A percentile compares a stretch with the other conserved stretches of the same genome.
Conservation (phyloP, 2,888 invertebrate genomes). For the Drosophila meridiana region DNA sequence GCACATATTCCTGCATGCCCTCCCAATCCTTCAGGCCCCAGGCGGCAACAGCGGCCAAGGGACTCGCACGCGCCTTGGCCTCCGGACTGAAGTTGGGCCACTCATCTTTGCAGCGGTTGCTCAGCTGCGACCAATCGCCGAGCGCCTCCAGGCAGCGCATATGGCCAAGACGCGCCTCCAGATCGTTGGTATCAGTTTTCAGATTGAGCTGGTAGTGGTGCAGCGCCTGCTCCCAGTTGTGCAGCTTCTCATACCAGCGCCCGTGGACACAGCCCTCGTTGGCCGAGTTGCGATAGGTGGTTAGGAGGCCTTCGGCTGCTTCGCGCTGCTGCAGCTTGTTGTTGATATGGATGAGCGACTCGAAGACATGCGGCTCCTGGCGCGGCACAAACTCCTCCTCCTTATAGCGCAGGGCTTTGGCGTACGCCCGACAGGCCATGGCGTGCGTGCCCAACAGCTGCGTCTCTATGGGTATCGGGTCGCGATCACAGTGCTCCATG, state of each 20-base stretch:
- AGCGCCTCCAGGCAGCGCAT: constrained; percentile 98
- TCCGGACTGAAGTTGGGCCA: constrained; percentile 89
- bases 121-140: constrained; percentile 97
- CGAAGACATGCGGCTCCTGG: constrained; percentile 94
- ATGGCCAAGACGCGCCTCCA: constrained; percentile 94
- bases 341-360: constrained; percentile 97
- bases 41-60: constrained; percentile 96
- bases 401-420: constrained; percentile 88
- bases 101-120: constrained; percentile 91
- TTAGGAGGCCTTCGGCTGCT: constrained; percentile 96
- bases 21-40: constrained; percentile 98
- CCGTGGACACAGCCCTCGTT: constrained; percentile 89
- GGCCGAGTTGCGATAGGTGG: constrained; percentile 90
- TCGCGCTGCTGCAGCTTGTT: constrained; percentile 99
- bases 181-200: constrained; percentile 88
- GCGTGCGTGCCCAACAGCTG: constrained; percentile 96
- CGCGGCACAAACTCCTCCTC: constrained; percentile 97
- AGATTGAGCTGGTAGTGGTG: constrained; percentile 93
- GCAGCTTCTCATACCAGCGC: constrained; percentile 99
- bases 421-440: constrained; percentile 94
- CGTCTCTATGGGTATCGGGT: constrained; percentile 95
- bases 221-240: constrained; percentile 99
- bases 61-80: constrained; percentile 90
- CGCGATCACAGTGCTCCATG: constrained; percentile 99
- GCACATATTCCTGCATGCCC: constrained; percentile 96